Conservation (phyloP, 2,888 invertebrate genomes). For the Eudasyphora cyanicolor region DNA sequence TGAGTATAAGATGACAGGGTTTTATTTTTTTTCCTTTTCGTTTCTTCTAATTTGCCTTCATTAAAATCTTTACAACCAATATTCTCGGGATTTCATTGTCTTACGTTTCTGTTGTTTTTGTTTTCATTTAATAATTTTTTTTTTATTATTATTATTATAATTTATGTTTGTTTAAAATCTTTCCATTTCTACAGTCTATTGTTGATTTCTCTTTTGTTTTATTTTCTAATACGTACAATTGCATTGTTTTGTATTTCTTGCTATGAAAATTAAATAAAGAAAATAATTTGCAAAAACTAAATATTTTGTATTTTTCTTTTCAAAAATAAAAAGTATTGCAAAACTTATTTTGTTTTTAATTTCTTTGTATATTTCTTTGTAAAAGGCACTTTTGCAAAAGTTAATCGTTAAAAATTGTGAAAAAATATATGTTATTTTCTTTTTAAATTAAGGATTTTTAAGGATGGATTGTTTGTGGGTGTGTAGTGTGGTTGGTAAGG, state of each 20-base stretch:
- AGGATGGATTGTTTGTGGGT: neutral
- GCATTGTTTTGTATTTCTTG: constrained; percentile 25
- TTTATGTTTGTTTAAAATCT: constrained; percentile 41
- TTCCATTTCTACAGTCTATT: constrained; percentile 57
- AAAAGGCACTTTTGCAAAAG: constrained; percentile 61
- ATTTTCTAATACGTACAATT: constrained; percentile 48
- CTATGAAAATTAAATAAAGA: constrained; percentile 28
- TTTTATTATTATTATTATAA: no score
- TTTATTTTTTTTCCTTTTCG: constrained; percentile 18
- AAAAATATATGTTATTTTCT: neutral
- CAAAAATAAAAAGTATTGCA: neutral
- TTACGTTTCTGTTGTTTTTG: constrained; percentile 5
- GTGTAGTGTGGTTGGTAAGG: neutral
- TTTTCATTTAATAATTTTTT: neutral
- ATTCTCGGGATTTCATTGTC: constrained; percentile 46
- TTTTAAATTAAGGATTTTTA: constrained; percentile 8
- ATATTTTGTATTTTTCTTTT: neutral
- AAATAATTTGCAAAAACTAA: constrained; percentile 23
- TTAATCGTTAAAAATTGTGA: neutral
- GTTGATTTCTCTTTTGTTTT: neutral
- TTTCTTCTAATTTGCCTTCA: neutral
- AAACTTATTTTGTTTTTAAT: constrained; percentile 22
- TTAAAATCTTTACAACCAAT: constrained; percentile 59
- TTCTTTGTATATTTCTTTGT: constrained; percentile 41
- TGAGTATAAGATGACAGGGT: constrained; percentile 14